Conservation (phyloP, 1,140 invertebrate genomes). For the Apis florea region DNA sequence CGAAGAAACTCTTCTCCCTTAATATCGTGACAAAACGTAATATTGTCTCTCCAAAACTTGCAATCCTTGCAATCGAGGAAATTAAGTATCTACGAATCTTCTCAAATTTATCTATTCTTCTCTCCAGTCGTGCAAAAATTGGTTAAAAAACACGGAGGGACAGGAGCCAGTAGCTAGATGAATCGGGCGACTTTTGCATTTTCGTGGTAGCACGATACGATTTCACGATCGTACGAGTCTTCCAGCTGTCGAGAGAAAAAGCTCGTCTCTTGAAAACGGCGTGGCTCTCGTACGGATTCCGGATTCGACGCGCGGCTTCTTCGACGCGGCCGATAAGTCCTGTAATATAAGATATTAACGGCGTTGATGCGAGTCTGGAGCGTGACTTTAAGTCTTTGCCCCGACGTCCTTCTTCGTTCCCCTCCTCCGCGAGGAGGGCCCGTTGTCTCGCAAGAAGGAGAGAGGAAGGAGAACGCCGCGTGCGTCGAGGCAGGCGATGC, state of each 20-base stretch:
- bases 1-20: too few species aligned
- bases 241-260: neutral
- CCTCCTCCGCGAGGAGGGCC: neutral
- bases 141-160: too few species aligned
- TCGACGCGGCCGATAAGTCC: constrained; percentile 52
- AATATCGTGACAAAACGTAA: too few species aligned
- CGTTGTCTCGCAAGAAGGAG: constrained; percentile 29
- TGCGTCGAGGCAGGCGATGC: neutral
- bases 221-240: too few species aligned
- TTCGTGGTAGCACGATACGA: too few species aligned
- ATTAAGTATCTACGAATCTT: too few species aligned
- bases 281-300: constrained; percentile 30
- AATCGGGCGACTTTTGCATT: too few species aligned
- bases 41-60: too few species aligned
- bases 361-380: constrained; percentile 46
- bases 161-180: too few species aligned
- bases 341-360: constrained; percentile 62
- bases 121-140: too few species aligned
- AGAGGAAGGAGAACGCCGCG: constrained; percentile 18
- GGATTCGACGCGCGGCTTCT: constrained; percentile 31
- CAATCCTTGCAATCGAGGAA: too few species aligned
- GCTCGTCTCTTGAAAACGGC: neutral
- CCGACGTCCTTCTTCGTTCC: neutral
- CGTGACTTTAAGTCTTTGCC: constrained; percentile 54
- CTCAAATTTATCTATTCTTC: too few species aligned